These are phyloP conservation scores for Sebastes goodei DNA, from an alignment of 2,797 vertebrate genomes.

Conservation along the genomic window DNA sequence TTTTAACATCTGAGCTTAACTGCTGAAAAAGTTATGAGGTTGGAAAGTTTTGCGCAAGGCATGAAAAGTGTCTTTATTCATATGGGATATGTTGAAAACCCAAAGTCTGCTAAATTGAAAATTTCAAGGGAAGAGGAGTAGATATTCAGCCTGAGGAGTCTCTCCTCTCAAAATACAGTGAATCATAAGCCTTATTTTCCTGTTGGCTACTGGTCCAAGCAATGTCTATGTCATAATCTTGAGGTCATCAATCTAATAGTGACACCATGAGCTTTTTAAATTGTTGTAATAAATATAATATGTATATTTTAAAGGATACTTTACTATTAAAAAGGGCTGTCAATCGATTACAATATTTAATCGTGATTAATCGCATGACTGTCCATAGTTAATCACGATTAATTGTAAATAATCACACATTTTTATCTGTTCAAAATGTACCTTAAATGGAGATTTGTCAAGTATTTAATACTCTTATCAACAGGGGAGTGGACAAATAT, in stretches of 20 bases:
- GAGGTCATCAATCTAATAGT: neutral
- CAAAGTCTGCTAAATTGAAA: conserved; percentile 17
- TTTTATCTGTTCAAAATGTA: no score
- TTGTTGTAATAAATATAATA: no score
- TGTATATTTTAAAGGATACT: neutral
- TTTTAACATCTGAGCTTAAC: neutral
- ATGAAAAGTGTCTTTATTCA: conserved; percentile 31
- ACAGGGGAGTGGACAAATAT: no score
- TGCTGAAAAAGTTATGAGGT: conserved; percentile 16
- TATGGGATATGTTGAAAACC: neutral
- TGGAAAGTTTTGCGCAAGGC: conserved; percentile 11
- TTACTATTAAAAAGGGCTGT: neutral
- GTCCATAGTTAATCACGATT: no score
- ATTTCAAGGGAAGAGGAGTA: conserved; percentile 22
- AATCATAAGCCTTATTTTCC: neutral
- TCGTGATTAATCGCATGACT: no score
- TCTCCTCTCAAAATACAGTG: conserved; percentile 14
- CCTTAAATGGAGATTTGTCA: no score
- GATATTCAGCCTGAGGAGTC: conserved; percentile 13
- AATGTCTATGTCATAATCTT: neutral
- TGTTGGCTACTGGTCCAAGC: neutral
- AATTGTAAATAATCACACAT: no score
- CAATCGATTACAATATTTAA: no score
- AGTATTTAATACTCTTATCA: no score
- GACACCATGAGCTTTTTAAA: neutral